A percentile compares a stretch with the other conserved stretches of the same genome.
Conservation (phyloP, 2,888 invertebrate genomes). For the Drosophila longiperda region DNA sequence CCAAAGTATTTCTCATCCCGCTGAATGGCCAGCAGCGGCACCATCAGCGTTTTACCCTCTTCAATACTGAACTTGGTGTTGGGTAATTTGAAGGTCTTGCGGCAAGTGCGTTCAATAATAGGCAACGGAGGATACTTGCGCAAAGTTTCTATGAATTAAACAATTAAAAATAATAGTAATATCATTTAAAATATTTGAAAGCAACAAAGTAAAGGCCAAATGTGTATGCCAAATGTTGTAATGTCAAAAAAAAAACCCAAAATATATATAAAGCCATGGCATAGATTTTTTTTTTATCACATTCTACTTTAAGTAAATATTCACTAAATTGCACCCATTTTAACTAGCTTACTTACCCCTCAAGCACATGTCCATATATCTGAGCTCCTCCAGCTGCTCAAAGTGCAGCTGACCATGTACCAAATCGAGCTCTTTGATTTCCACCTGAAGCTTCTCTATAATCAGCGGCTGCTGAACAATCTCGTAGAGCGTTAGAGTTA, state of each 20-base stretch:
- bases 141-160: constrained; percentile 77
- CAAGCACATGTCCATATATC: constrained; percentile 85
- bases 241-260: not conserved
- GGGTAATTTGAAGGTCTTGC: constrained; percentile 82
- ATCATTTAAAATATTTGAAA: not conserved
- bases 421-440: constrained; percentile 71
- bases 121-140: constrained; percentile 85
- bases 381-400: constrained; percentile 84
- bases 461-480: constrained; percentile 84
- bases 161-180: not conserved
- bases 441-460: constrained; percentile 82
- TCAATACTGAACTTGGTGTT: constrained; percentile 78
- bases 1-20: constrained; percentile 84
- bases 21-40: constrained; percentile 84
- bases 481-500: constrained; percentile 84
- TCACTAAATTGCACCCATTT: not conserved
- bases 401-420: constrained; percentile 74
- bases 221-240: too few species aligned
- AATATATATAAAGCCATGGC: not conserved
- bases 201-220: not conserved
- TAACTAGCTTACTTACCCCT: constrained; percentile 82
- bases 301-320: not conserved
- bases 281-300: not conserved
- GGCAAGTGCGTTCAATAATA: constrained; percentile 84
- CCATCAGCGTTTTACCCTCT: constrained; percentile 83